Base-by-base conservation (phyloP, 30 jellyfish, hydroid and myxozoan species). In the Calvadosia cruxmelitensis region DNA sequence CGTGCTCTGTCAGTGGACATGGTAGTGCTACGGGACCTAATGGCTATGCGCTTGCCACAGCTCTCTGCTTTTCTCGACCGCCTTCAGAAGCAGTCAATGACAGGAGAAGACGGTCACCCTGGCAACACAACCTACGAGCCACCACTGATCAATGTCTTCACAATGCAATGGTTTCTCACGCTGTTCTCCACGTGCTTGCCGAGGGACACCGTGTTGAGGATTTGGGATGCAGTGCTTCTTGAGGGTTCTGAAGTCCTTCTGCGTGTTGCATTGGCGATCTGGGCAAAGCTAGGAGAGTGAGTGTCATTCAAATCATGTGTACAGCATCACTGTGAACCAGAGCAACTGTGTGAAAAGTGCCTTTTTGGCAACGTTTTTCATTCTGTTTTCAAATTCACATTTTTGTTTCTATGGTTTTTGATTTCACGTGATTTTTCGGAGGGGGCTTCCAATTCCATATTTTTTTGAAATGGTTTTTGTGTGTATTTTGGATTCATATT, bases 141-240 rank as follows among this genome's bases (percentile, higher is more conserved):
- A 29, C 98, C 98, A 3, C 91, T 89, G 68, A 84, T 81, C 32
- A 89, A 89, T 57, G 93, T 89, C 50, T 89, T 89, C 68, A 89
- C 98, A 29, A 89, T 89, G 98, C 98, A 89, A 29, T 89, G 98
- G 98, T 89, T 89, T 67, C 82, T 89, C 27, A 89, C 98, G 3
- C 35, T 89, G 67, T 89, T 89, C 53, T 94, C 98, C 70, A 89
- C 98, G 36, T 89, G 98, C 69, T 69, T 89, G 33, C 98, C 98
- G 23, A 78, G 98, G 36, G 87, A 89, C 29, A 89, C 98, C 2
- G 98, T 89, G 49, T 67, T 89, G 63, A 53, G 95, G 61, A 80
- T 89, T 13, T 89, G 98, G 98, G 98, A 89, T 71, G 88, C 95
- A 33, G 98, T 89, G 35, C 68, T 89, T 12, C 85, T 89, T 15